These are phyloP conservation scores for Lacanobia wlatinum DNA, from an alignment of 2,888 invertebrate species.

Conservation along the genomic window DNA sequence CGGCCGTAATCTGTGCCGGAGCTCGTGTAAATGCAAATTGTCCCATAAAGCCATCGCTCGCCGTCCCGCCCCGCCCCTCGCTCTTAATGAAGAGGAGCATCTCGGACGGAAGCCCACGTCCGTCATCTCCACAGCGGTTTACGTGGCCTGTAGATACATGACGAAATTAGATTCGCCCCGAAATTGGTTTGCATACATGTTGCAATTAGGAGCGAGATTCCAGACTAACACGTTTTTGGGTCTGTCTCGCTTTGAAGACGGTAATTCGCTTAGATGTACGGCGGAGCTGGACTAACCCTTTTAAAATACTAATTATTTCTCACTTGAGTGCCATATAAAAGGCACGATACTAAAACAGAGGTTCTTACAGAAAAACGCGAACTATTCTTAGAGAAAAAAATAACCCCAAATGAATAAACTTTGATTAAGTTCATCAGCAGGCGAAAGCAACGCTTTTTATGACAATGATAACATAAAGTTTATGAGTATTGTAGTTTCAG, in stretches of 20 bases:
- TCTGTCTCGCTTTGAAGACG: slow-evolving; percentile 46
- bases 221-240: slow-evolving; percentile 49
- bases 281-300: slow-evolving; percentile 12
- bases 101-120: slow-evolving; percentile 83
- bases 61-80: slow-evolving; percentile 72
- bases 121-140: slow-evolving; percentile 87
- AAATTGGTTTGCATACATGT: slow-evolving; percentile 82
- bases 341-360: not conserved
- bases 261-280: slow-evolving; percentile 37
- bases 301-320: slow-evolving; percentile 26
- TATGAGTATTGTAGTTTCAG: slow-evolving; percentile 56
- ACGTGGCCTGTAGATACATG: slow-evolving; percentile 79
- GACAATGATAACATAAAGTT: slow-evolving; percentile 61
- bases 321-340: not conserved
- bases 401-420: slow-evolving; percentile 57
- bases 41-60: slow-evolving; percentile 88
- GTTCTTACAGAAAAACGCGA: slow-evolving; percentile 11
- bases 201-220: slow-evolving; percentile 65
- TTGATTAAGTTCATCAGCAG: slow-evolving; percentile 61
- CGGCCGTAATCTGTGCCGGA: slow-evolving; percentile 89
- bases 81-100: slow-evolving; percentile 88
- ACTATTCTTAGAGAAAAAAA: slow-evolving; percentile 29
- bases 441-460: slow-evolving; percentile 51
- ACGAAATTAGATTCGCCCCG: slow-evolving; percentile 83
- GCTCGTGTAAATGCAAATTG: slow-evolving; percentile 91